Conservation (phyloP, 2,113 vertebrate species). For the Sorex fumeus region DNA sequence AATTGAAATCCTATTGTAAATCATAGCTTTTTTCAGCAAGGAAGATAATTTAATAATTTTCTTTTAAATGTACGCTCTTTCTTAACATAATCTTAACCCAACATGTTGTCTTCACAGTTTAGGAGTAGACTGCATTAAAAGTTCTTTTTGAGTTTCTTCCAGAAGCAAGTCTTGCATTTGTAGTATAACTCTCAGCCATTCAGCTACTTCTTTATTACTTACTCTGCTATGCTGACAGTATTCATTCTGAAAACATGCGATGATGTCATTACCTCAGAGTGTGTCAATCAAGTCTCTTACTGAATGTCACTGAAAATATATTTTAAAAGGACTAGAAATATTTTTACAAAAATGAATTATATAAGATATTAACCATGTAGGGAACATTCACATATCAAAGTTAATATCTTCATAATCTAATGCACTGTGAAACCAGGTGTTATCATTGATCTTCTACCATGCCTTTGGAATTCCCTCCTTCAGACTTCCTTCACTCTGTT, state of each 20-base stretch:
- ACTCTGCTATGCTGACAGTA: slow-evolving; percentile 53
- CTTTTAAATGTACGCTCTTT: slow-evolving; percentile 57
- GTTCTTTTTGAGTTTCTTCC: slow-evolving; percentile 50
- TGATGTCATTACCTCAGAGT: slow-evolving; percentile 43
- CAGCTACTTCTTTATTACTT: slow-evolving; percentile 41
- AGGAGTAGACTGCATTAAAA: slow-evolving; percentile 34
- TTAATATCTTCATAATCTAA: slow-evolving; percentile 33
- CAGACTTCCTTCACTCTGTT: too few relatives aligned
- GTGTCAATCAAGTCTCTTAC: too few relatives aligned
- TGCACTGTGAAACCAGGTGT: slow-evolving; percentile 48
- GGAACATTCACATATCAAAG: slow-evolving; percentile 17
- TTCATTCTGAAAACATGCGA: slow-evolving; percentile 57
- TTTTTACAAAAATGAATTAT: slow-evolving; percentile 64
- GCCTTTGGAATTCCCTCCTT: too few relatives aligned
- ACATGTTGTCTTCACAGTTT: slow-evolving; percentile 56
- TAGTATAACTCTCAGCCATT: slow-evolving; percentile 44
- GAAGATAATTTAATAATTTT: slow-evolving; percentile 61
- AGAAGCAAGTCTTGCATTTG: slow-evolving; percentile 50
- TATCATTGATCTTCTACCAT: slow-evolving; percentile 17
- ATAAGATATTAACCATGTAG: slow-evolving; percentile 44
- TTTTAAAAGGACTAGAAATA: slow-evolving; percentile 68
- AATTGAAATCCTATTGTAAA: slow-evolving; percentile 63
- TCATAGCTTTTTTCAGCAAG: slow-evolving; percentile 63
- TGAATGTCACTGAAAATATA: not conserved
- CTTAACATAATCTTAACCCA: slow-evolving; percentile 50